phyloP scores from a whole-genome alignment of 2,888 invertebrate species.

The Cheilosia scutellata region DNA sequence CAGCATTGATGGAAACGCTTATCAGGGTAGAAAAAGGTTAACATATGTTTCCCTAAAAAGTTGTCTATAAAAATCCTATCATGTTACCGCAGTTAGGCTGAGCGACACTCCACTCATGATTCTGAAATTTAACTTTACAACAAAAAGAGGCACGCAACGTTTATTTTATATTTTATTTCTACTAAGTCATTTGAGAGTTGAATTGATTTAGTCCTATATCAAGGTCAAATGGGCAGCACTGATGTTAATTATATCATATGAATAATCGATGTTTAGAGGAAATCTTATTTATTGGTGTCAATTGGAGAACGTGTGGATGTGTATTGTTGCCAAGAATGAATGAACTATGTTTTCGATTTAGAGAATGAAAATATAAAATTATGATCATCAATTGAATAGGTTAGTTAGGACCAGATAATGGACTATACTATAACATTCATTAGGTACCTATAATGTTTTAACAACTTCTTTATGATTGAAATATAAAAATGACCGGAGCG shows the following conservation, averaged over 20 bases:
- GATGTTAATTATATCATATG: slow-evolving; percentile 45
- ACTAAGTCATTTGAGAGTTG: slow-evolving; percentile 22
- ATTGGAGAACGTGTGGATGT: slow-evolving; percentile 27
- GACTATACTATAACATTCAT: too few relatives aligned
- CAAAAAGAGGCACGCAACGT: slow-evolving; percentile 1
- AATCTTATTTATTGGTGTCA: slow-evolving; percentile 64
- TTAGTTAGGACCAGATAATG: too few relatives aligned
- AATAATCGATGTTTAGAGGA: slow-evolving; percentile 58
- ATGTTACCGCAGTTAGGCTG: too few relatives aligned
- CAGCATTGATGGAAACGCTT: slow-evolving; percentile 7
- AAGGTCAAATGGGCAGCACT: slow-evolving; percentile 54
- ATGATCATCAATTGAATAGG: too few relatives aligned
- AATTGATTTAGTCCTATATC: slow-evolving; percentile 56
- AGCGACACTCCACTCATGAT: too few relatives aligned
- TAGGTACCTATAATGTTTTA: too few relatives aligned
- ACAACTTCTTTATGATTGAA: too few relatives aligned
- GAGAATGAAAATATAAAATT: not conserved
- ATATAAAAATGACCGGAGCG: too few relatives aligned
- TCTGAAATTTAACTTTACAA: not conserved
- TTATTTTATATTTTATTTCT: not conserved
- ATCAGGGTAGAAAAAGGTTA: slow-evolving; percentile 22
- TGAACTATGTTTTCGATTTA: not conserved
- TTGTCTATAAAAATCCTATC: not conserved
- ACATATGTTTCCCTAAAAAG: slow-evolving; percentile 55
- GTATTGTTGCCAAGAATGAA: slow-evolving; percentile 4